Conservation (phyloP, 2,888 invertebrate genomes). For the Pyrrhosoma nymphula region DNA sequence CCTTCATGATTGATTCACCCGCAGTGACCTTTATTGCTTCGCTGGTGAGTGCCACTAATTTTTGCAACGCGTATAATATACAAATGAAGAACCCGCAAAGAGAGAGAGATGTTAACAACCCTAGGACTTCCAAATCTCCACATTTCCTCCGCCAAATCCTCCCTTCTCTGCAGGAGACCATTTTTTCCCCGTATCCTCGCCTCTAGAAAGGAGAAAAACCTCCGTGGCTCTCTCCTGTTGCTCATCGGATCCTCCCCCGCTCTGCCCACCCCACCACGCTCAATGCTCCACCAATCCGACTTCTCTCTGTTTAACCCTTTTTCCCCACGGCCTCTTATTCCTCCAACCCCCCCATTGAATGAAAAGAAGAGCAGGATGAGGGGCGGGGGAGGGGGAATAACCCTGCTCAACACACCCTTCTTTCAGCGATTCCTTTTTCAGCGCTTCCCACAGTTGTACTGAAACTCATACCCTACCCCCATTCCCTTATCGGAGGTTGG, state of each 20-base stretch:
- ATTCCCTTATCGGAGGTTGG: background rate
- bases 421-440: background rate
- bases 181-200: background rate
- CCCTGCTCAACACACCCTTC: background rate
- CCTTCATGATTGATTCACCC: too few species aligned
- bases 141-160: background rate
- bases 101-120: too few species aligned
- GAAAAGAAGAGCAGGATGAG: background rate
- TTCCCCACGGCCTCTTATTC: background rate
- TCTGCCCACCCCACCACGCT: background rate
- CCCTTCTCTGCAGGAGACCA: background rate
- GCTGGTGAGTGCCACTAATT: too few species aligned
- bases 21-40: too few species aligned
- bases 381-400: background rate
- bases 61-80: too few species aligned
- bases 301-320: background rate
- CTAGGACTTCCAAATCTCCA: background rate
- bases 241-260: conserved; percentile 19
- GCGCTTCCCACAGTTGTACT: background rate
- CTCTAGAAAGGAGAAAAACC: background rate
- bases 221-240: conserved; percentile 23
- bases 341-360: background rate
- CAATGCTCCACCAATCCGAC: background rate
- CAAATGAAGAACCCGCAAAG: too few species aligned
- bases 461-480: background rate